Conservation (phyloP, 2,113 vertebrate genomes). For the Onychostruthus taczanowskii region DNA sequence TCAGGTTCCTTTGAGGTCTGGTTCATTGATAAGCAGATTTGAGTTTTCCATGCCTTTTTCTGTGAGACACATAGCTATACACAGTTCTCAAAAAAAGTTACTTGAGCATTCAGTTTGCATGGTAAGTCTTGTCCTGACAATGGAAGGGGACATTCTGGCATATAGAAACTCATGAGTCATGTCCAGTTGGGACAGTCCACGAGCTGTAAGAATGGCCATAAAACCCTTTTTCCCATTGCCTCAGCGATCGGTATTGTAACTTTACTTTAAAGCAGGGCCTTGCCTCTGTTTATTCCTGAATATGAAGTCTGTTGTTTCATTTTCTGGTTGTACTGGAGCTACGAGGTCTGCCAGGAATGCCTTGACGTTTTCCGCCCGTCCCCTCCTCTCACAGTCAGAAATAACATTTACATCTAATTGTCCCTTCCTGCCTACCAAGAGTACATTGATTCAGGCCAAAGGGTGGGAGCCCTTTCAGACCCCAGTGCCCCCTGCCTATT, state of each 20-base stretch:
- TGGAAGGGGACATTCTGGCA: background rate
- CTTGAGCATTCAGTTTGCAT: background rate
- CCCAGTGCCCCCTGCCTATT: background rate
- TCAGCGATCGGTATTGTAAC: rapidly evolving
- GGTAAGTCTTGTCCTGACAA: background rate
- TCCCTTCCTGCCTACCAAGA: background rate
- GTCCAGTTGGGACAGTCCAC: rapidly evolving
- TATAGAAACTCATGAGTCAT: background rate
- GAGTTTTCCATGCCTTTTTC: background rate
- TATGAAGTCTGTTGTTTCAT: background rate
- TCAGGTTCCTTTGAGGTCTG: background rate
- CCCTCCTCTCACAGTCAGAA: background rate
- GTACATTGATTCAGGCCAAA: background rate
- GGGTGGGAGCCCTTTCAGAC: background rate
- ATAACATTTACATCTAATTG: background rate
- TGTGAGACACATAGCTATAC: background rate
- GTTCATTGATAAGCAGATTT: background rate
- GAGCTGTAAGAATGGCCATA: background rate
- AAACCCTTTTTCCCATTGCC: background rate
- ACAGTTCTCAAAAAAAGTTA: background rate
- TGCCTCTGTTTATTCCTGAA: background rate
- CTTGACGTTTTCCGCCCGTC: background rate
- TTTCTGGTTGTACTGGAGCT: background rate
- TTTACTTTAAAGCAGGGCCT: background rate
- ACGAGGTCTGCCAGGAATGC: background rate